Conservation (phyloP, 1,140 invertebrate species). For the Tachypleus tridentatus region DNA sequence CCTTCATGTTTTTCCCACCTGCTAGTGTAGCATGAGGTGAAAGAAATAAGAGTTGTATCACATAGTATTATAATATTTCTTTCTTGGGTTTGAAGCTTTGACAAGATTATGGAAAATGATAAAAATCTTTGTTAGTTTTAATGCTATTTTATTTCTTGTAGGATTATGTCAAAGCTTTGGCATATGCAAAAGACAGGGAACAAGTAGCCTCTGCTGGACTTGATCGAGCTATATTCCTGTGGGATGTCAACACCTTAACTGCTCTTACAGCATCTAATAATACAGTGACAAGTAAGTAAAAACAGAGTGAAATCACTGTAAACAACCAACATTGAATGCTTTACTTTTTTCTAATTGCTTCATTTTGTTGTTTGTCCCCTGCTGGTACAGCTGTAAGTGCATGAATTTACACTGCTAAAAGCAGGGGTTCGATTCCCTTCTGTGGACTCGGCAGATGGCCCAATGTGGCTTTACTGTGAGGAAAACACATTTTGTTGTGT, state of each 20-base stretch:
- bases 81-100: neutral
- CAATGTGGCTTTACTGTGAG: too few relatives aligned
- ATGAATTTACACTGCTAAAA: too few relatives aligned
- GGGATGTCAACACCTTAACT: conserved; percentile 98
- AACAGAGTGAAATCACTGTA: neutral
- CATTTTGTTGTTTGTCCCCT: too few relatives aligned
- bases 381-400: too few relatives aligned
- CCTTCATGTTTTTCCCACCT: too few relatives aligned
- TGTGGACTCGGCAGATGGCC: too few relatives aligned
- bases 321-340: neutral
- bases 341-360: conserved; percentile 1
- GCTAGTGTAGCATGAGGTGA: too few relatives aligned
- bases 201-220: conserved; percentile 94
- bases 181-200: conserved; percentile 96
- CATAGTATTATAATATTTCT: too few relatives aligned
- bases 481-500: too few relatives aligned
- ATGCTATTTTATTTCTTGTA: conserved; percentile 23
- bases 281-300: conserved; percentile 82
- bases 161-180: conserved; percentile 96
- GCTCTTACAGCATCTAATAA: conserved; percentile 96
- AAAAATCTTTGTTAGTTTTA: neutral
- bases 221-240: conserved; percentile 93
- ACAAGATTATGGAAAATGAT: neutral
- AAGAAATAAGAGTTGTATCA: too few relatives aligned
- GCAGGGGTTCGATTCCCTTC: too few relatives aligned